phyloP scores from a whole-genome alignment of 2,113 vertebrate species.

The Tupaia chinensis region DNA sequence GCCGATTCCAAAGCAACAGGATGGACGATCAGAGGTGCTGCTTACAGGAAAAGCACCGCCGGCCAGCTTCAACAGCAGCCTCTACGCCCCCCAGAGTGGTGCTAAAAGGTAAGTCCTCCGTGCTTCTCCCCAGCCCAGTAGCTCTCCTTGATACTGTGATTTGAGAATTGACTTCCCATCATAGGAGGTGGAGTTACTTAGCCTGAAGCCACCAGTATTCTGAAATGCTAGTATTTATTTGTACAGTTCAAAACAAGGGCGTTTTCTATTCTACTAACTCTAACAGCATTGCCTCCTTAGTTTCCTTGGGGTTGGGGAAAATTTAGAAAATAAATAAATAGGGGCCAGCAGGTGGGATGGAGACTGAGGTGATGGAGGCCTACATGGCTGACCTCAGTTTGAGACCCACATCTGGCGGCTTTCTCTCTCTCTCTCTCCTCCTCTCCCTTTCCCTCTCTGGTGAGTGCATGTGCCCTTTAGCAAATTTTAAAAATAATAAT shows the following conservation, averaged over 20 bases:
- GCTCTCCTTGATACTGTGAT: background rate
- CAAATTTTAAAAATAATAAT: no score
- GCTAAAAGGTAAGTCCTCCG: slow-evolving; percentile 90
- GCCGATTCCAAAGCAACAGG: slow-evolving; percentile 97
- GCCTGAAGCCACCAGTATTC: background rate
- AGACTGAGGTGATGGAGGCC: no score
- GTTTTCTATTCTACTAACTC: background rate
- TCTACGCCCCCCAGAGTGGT: slow-evolving; percentile 87
- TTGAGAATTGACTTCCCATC: background rate
- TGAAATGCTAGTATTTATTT: background rate
- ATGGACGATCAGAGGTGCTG: slow-evolving; percentile 98
- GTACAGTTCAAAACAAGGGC: background rate
- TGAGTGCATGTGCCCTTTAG: no score
- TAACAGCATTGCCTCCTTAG: background rate
- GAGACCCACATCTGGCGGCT: no score
- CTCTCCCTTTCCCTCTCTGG: no score
- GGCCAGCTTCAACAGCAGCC: slow-evolving; percentile 78
- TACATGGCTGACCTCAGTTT: no score
- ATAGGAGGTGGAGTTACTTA: background rate
- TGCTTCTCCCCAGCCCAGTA: background rate
- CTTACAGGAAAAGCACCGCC: slow-evolving; percentile 88
- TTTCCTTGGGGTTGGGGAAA: background rate
- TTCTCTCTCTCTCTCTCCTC: no score
- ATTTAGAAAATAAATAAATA: background rate
- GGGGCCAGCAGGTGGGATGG: no score